Evolutionary conservation across 2,113 vertebrate genomes (phyloP).

Genomic region (Grallaria varia): DNA sequence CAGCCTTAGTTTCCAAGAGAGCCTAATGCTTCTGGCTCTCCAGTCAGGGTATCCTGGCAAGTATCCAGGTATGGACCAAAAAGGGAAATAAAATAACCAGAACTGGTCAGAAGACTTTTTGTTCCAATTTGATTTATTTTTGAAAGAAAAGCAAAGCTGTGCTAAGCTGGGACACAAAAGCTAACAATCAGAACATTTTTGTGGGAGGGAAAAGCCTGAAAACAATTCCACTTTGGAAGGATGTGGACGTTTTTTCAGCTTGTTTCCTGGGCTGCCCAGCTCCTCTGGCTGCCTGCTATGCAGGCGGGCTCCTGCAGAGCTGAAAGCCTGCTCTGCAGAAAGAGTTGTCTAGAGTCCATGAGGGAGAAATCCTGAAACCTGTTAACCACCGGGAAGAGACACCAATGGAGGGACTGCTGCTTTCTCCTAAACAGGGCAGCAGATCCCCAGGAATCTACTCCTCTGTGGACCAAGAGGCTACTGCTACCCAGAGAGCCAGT

Average conservation of each 20-base stretch:
- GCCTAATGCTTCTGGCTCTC: background rate
- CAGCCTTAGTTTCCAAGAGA: background rate
- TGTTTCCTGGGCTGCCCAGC: background rate
- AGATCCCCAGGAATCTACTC: background rate
- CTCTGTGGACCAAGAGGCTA: background rate
- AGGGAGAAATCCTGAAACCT: background rate
- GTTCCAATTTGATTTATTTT: background rate
- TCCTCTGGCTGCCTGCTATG: background rate
- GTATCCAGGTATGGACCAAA: background rate
- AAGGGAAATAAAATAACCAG: background rate
- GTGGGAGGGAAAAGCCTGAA: conserved; percentile 18
- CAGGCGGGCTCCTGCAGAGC: background rate
- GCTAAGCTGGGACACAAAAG: background rate
- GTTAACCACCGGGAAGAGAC: background rate
- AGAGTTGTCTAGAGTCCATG: background rate
- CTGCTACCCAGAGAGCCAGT: background rate
- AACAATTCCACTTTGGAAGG: background rate
- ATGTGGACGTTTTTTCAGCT: background rate
- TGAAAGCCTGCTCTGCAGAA: background rate
- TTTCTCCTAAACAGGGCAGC: background rate
- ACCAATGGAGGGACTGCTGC: fast-evolving
- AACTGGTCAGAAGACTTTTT: background rate
- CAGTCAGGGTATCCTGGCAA: background rate
- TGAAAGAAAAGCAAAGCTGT: background rate
- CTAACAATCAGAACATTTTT: conserved; percentile 28